These are phyloP conservation scores for Selene dorsalis DNA, from an alignment of 2,797 vertebrate genomes.

Conservation along the genomic window DNA sequence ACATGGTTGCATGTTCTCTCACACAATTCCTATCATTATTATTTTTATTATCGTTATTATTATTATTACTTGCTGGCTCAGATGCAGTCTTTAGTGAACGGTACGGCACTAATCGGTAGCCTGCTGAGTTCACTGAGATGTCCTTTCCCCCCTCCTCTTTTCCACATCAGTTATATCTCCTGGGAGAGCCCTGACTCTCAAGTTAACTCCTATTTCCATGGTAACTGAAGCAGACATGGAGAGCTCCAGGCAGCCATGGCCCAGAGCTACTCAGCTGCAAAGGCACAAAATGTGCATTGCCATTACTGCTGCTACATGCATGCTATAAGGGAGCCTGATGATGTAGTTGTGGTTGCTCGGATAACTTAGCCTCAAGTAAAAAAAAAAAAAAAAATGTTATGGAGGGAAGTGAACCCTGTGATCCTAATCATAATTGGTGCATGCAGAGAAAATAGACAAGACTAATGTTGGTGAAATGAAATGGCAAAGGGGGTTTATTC, in stretches of 20 bases:
- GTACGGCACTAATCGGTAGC: conserved; percentile 5
- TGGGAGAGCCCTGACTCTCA: conserved; percentile 67
- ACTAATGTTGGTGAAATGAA: not conserved
- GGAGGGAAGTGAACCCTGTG: not conserved
- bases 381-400: conserved; percentile 5
- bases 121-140: conserved; percentile 32
- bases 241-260: conserved; percentile 62
- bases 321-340: not conserved
- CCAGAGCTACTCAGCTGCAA: conserved; percentile 64
- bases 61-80: conserved; percentile 16
- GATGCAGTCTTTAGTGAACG: conserved; percentile 17
- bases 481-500: no score
- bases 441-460: not conserved
- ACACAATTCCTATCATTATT: not conserved
- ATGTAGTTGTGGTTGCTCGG: conserved; percentile 10
- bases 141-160: conserved; percentile 45
- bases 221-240: conserved; percentile 73
- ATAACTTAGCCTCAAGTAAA: conserved; percentile 7
- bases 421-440: not conserved
- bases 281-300: conserved; percentile 66
- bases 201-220: conserved; percentile 81
- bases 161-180: conserved; percentile 61
- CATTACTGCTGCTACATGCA: conserved; percentile 35
- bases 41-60: not conserved
- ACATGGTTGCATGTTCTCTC: not conserved